Conservation (phyloP, 2,888 invertebrate species). For the Agonopterix arenella region DNA sequence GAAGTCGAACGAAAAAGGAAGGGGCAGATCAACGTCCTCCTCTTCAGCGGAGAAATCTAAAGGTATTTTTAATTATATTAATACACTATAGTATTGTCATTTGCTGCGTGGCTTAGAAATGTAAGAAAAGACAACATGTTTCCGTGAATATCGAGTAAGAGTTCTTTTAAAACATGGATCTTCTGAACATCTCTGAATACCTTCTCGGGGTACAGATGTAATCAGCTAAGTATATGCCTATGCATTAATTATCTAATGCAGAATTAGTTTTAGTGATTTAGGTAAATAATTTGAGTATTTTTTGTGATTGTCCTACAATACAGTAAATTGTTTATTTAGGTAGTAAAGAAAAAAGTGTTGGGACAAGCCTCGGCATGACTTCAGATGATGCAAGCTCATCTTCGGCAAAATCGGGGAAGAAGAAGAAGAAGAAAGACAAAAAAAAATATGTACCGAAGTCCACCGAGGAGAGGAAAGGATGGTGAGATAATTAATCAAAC, state of each 20-base stretch:
- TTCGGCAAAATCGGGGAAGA: conserved; percentile 9
- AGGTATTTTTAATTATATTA: neutral
- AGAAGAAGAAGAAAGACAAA: neutral
- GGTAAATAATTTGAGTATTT: no score
- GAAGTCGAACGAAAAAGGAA: no score
- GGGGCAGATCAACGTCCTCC: conserved; percentile 24
- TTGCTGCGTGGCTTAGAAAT: neutral
- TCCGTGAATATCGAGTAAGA: no score
- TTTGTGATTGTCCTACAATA: no score
- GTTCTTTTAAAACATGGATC: no score
- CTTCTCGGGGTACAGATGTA: no score
- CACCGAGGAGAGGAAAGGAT: conserved; percentile 39
- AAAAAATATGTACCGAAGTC: conserved; percentile 23
- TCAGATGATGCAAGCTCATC: neutral
- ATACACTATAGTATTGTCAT: neutral
- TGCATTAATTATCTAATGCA: no score
- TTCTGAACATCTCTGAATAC: no score
- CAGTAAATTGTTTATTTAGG: no score
- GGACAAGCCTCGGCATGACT: conserved; percentile 16
- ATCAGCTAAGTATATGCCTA: no score
- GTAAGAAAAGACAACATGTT: no score
- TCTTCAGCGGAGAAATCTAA: conserved; percentile 15
- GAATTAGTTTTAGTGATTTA: no score
- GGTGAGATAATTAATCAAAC: conserved; percentile 24
- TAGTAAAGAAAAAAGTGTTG: neutral